These are phyloP conservation scores for Galleria mellonella DNA, from an alignment of 1,140 invertebrate species.

Conservation along the genomic window DNA sequence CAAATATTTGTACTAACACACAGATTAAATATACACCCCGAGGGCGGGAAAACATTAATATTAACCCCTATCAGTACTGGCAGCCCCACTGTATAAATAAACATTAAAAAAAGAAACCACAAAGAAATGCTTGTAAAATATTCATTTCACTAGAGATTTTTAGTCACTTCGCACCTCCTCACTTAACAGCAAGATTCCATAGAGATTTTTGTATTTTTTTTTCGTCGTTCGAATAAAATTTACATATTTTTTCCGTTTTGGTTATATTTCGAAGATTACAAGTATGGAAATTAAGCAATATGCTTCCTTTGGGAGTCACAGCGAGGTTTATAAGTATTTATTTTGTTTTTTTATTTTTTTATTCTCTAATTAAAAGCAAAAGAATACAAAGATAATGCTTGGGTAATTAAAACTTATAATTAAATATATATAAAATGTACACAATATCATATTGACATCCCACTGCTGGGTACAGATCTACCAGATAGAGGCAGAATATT, in stretches of 20 bases:
- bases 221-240: slow-evolving; percentile 42
- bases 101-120: slow-evolving; percentile 48
- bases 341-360: slow-evolving; percentile 7
- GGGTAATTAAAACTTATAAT: too few species aligned
- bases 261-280: slow-evolving; percentile 33
- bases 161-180: slow-evolving; percentile 34
- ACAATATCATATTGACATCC: slow-evolving; percentile 1
- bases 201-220: slow-evolving; percentile 26
- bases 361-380: too few species aligned
- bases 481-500: too few species aligned
- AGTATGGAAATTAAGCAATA: slow-evolving; percentile 40
- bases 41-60: slow-evolving; percentile 26
- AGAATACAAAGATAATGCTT: too few species aligned
- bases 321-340: not conserved
- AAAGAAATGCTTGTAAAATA: slow-evolving; percentile 45
- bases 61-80: slow-evolving; percentile 19
- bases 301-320: slow-evolving; percentile 24
- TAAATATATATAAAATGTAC: too few species aligned
- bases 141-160: slow-evolving; percentile 34
- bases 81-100: slow-evolving; percentile 37
- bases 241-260: slow-evolving; percentile 46
- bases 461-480: too few species aligned
- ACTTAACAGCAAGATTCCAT: slow-evolving; percentile 21
- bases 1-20: too few species aligned
- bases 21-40: not conserved